Percentiles rank a stretch among this genome's conserved stretches.
Evolutionary conservation across 2,797 vertebrate genomes (phyloP).

Genomic region (Pseudocheirus occidentalis): DNA sequence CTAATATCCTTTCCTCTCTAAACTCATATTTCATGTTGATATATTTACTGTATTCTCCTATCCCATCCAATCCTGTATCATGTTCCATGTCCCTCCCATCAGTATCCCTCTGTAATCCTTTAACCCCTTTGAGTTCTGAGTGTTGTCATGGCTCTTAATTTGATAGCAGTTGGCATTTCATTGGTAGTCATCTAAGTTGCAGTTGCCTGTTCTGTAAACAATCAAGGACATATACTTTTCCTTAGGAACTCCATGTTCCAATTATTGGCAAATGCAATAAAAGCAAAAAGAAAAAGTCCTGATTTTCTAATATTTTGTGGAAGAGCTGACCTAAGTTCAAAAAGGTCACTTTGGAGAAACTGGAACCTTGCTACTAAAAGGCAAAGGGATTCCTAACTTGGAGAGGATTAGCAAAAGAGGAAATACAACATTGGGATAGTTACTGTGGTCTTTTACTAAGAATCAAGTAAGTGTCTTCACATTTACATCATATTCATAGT

Average conservation of each 20-base stretch:
- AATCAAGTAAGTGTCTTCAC: background rate
- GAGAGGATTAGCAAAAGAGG: background rate
- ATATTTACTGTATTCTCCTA: background rate
- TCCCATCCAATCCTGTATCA: background rate
- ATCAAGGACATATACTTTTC: background rate
- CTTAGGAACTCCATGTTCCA: background rate
- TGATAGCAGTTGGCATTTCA: background rate
- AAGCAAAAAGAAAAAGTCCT: too few species aligned
- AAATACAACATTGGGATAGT: background rate
- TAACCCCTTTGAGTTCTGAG: background rate
- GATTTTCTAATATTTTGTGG: too few species aligned
- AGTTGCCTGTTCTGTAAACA: background rate
- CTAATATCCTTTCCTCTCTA: background rate
- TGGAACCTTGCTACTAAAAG: background rate
- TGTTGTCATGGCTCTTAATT: background rate
- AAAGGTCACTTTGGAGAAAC: background rate
- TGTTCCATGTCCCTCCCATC: background rate
- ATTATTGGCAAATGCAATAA: background rate
- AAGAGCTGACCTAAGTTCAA: background rate
- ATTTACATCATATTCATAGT: background rate
- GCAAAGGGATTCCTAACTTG: background rate
- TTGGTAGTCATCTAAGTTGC: background rate
- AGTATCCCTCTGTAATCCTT: background rate
- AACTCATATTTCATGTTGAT: background rate
- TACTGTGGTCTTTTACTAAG: background rate